Percentiles rank a stretch among this genome's conserved stretches.
Evolutionary conservation across 53 echinoderm and acorn worm genomes (phyloP).

Genomic region (Pentamera pediparva): DNA sequence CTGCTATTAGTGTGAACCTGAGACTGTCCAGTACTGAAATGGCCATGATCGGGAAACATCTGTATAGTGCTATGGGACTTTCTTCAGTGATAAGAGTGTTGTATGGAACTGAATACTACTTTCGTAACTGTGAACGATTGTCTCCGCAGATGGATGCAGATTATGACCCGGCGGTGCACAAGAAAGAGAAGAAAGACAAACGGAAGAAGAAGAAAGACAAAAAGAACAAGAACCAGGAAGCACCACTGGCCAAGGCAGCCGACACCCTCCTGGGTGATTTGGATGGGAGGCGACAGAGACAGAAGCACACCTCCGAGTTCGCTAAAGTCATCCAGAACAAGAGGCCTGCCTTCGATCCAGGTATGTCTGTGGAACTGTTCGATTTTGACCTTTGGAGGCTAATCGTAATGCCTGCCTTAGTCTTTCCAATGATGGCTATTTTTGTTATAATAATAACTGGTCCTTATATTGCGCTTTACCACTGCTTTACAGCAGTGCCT

Average conservation of each 20-base stretch:
- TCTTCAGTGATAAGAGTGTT: too few relatives aligned
- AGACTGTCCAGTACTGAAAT: background rate
- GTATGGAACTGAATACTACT: background rate
- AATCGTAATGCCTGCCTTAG: too few relatives aligned
- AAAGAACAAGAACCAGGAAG: slow-evolving; percentile 24
- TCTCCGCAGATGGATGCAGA: slow-evolving; percentile 92
- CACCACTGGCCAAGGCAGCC: background rate
- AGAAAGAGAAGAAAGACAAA: slow-evolving; percentile 26
- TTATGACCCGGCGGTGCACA: slow-evolving; percentile 47
- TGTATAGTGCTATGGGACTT: too few relatives aligned
- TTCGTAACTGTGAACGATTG: background rate
- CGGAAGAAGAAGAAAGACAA: slow-evolving; percentile 3
- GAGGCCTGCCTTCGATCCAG: slow-evolving; percentile 90
- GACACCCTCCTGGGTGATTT: background rate
- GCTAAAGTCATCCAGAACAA: slow-evolving; percentile 58
- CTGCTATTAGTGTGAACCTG: background rate
- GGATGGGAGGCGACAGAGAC: slow-evolving; percentile 12
- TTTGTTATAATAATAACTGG: too few relatives aligned
- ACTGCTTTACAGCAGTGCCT: too few relatives aligned
- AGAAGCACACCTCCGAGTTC: slow-evolving; percentile 52
- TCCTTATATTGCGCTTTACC: too few relatives aligned
- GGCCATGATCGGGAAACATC: background rate
- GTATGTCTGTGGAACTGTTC: slow-evolving; percentile 21
- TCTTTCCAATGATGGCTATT: too few relatives aligned
- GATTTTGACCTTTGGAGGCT: background rate